Base-by-base conservation (phyloP, 2,113 vertebrate genomes). In the Brachypodius melanocephalos region DNA sequence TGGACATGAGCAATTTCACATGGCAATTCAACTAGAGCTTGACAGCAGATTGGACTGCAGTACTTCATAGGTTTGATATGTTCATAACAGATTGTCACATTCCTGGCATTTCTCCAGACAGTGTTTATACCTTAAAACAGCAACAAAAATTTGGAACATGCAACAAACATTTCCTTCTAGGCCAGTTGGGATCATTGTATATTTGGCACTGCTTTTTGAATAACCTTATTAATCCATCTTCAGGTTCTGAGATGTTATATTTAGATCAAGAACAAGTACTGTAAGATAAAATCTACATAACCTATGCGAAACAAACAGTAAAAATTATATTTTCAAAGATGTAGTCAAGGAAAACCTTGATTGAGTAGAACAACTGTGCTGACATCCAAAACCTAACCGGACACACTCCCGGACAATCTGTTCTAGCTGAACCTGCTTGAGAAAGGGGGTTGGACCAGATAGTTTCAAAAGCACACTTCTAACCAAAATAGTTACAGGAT, bases 61-160 rank as follows among this genome's bases (percentile, higher is more conserved):
- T 58, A 65, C 71, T 88, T 88, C 67, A 58, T 49, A 83, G 79
- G 58, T 69, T 73, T 92, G 90, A 95, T 88, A 88, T 12, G 63
- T 91, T 92, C 46, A 3, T 68, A 94, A 84, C 63, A 80, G 63
- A 92, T 7, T 85, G 94, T 83, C 94, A 95, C 88, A 93, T 92
- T 80, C 67, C 79, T 93, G 94, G 92, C 90, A 90, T 46, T 90
- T 55, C 51, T 93, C 82, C 94, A 96, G 82, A 66, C 67, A 62
- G 22, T 67, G 59, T 93, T 94, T 95, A 92, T 63, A 88, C 62
- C 87, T 88, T 69, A 85, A 78, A 93, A 82, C 32, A 62, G 79
- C 55, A 80, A 88, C 59, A 90, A 90, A 95, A 94, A 80, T 74
- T 74, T 51, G 83, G 59, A 93, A 90, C 43, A 80, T 0, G 12